A percentile compares a stretch with the other conserved stretches of the same genome.
Conservation (phyloP, 37 sponge, comb jelly and placozoan genomes). For the Axinella damicornis region DNA sequence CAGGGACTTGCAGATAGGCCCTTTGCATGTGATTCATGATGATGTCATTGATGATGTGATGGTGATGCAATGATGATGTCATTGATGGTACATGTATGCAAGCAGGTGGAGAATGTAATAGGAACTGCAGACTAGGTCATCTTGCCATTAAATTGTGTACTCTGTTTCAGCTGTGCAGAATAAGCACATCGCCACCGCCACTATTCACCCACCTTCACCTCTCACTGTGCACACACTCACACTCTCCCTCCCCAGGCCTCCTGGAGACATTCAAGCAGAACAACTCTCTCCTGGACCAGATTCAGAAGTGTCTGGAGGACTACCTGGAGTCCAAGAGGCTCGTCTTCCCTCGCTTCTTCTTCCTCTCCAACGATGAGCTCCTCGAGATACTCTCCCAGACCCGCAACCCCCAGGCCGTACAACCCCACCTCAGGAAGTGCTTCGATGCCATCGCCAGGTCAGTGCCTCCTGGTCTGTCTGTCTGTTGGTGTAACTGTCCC, state of each 20-base stretch:
- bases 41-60: no score
- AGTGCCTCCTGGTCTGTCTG: constrained; percentile 7
- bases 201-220: neutral
- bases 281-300: constrained; percentile 91
- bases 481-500: neutral
- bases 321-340: constrained; percentile 96
- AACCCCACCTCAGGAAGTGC: constrained; percentile 99
- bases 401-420: constrained; percentile 96
- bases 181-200: neutral
- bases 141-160: neutral
- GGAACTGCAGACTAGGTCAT: no score
- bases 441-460: constrained; percentile 97
- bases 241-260: constrained; percentile 57
- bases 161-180: neutral
- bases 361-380: constrained; percentile 98
- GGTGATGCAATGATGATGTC: no score
- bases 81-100: no score
- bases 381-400: constrained; percentile 99
- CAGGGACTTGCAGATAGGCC: no score
- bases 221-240: neutral
- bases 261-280: constrained; percentile 93
- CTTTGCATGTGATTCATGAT: no score
- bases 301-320: constrained; percentile 98
- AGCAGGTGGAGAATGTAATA: no score
- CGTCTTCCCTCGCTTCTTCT: constrained; percentile 95